These are phyloP conservation scores for Stenotaenia linearis DNA, from an alignment of 2,888 invertebrate species.

Conservation along the genomic window DNA sequence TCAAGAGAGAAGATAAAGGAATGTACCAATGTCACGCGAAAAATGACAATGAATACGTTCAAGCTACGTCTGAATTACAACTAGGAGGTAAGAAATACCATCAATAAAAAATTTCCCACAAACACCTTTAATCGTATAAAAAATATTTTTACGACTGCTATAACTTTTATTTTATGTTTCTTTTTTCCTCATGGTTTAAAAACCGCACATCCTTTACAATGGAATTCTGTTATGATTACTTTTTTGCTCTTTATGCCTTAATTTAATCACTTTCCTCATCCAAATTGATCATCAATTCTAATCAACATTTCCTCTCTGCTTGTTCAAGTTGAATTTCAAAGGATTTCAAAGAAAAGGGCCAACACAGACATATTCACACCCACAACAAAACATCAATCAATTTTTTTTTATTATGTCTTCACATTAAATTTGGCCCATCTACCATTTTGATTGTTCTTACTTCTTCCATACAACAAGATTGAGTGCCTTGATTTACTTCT, in stretches of 20 bases:
- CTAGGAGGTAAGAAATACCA: constrained; percentile 44
- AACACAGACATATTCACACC: too few relatives aligned
- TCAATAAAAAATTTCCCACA: not conserved
- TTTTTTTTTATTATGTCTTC: not conserved
- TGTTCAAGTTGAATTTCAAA: too few relatives aligned
- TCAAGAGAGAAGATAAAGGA: constrained; percentile 47
- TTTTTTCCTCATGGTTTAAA: too few relatives aligned
- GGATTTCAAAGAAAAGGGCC: too few relatives aligned
- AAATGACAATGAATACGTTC: constrained; percentile 52
- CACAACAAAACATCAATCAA: not conserved
- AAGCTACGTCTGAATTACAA: constrained; percentile 67
- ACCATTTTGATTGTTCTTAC: not conserved
- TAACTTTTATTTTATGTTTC: too few relatives aligned
- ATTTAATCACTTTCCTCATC: too few relatives aligned
- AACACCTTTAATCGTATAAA: not conserved
- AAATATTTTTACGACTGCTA: too few relatives aligned
- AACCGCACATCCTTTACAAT: too few relatives aligned
- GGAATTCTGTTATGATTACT: too few relatives aligned
- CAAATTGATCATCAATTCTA: too few relatives aligned
- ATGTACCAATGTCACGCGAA: constrained; percentile 46
- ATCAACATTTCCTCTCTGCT: too few relatives aligned
- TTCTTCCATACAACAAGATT: not conserved
- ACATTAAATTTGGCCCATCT: not conserved
- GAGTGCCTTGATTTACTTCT: not conserved
- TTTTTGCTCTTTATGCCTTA: too few relatives aligned